Percentiles rank a stretch among this genome's conserved stretches.
phyloP scores from a whole-genome alignment of 1,140 invertebrate species.

The Gerris buenoi region DNA sequence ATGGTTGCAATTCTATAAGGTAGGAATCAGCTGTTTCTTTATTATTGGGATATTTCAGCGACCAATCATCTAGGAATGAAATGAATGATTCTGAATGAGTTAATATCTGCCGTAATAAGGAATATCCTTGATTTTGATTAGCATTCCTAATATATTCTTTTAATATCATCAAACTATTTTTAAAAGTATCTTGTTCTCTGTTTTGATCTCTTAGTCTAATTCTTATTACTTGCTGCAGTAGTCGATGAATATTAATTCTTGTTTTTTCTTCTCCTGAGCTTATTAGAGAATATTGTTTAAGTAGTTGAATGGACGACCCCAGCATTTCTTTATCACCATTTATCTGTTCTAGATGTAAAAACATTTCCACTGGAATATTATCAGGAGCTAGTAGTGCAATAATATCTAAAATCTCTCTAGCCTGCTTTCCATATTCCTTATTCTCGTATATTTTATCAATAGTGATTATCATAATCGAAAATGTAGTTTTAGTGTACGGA shows the following conservation, averaged over 20 bases:
- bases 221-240: neutral
- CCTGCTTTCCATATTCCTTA: neutral
- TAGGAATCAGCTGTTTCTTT: neutral
- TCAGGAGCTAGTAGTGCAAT: neutral
- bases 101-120: neutral
- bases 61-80: neutral
- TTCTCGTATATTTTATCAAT: neutral
- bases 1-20: neutral
- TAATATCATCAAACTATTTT: neutral
- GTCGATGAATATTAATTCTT: neutral
- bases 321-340: neutral
- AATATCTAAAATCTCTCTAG: neutral
- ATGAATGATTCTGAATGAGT: neutral
- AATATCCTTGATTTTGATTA: neutral
- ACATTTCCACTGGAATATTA: neutral
- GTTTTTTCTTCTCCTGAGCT: neutral
- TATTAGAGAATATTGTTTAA: neutral
- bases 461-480: neutral
- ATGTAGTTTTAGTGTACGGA: neutral
- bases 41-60: too few species aligned
- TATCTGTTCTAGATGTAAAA: neutral
- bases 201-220: neutral
- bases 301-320: neutral
- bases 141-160: neutral
- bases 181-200: neutral